phyloP scores from a whole-genome alignment of 2,797 vertebrate genomes.

The Bufotes viridis region DNA sequence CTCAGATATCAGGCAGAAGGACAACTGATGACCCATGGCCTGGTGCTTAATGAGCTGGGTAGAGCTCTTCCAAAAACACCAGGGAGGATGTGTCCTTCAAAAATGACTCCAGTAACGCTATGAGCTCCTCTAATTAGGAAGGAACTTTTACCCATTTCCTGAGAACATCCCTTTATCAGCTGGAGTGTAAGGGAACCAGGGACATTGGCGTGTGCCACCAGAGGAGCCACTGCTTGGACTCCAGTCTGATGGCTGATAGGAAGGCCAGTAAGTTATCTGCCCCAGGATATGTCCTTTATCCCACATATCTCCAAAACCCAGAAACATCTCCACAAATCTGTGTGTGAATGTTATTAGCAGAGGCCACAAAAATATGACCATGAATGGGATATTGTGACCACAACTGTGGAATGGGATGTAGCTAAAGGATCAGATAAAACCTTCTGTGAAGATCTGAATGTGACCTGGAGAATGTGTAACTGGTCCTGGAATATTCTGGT shows the following conservation, averaged over 20 bases:
- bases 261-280: background rate
- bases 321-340: no score
- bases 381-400: background rate
- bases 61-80: background rate
- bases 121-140: slow-evolving; percentile 21
- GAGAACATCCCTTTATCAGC: background rate
- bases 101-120: background rate
- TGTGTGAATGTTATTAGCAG: no score
- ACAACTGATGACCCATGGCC: slow-evolving; percentile 26
- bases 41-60: slow-evolving; percentile 33
- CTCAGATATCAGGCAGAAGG: background rate
- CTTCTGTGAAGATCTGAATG: background rate
- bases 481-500: background rate
- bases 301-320: no score
- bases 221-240: background rate
- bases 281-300: background rate
- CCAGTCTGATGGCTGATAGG: background rate
- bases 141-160: background rate
- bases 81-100: background rate
- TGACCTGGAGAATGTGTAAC: background rate
- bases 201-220: background rate
- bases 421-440: background rate
- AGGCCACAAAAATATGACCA: background rate
- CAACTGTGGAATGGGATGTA: background rate
- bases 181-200: background rate